These are phyloP conservation scores for Fistularia commersonii DNA, from an alignment of 2,797 vertebrate genomes.

Conservation along the genomic window DNA sequence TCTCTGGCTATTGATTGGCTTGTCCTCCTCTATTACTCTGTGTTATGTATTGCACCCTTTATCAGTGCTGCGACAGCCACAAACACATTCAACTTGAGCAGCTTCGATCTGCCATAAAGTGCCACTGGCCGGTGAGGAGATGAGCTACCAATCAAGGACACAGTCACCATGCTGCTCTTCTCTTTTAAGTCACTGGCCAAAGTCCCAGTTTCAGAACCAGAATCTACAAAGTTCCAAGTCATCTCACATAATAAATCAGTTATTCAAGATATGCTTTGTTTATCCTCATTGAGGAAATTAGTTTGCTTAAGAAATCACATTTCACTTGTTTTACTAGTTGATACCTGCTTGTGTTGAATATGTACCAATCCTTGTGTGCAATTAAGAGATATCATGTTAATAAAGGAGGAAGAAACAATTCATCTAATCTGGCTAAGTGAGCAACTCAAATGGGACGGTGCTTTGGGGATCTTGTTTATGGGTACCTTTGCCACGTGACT, in stretches of 20 bases:
- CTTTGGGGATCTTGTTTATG: no score
- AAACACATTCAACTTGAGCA: constrained; percentile 68
- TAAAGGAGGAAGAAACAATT: no score
- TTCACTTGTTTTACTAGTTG: no score
- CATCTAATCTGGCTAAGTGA: no score
- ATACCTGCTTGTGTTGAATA: no score
- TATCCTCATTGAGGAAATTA: no score
- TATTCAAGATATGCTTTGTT: no score
- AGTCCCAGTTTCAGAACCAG: constrained; percentile 28
- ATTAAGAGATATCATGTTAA: no score
- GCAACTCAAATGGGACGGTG: no score
- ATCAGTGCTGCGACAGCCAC: constrained; percentile 63
- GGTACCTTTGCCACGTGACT: no score
- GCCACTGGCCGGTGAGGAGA: constrained; percentile 25
- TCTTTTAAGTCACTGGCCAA: constrained; percentile 43
- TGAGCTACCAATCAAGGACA: constrained; percentile 55
- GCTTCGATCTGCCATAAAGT: constrained; percentile 67
- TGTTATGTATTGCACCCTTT: constrained; percentile 68
- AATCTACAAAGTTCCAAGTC: neutral
- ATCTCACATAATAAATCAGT: neutral
- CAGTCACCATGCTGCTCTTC: constrained; percentile 17
- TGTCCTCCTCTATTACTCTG: constrained; percentile 67
- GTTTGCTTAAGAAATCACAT: no score
- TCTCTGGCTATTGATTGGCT: constrained; percentile 70
- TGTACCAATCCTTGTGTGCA: no score